Evolutionary conservation across 1,140 invertebrate species (phyloP).

Genomic region (Phthorimaea operculella): DNA sequence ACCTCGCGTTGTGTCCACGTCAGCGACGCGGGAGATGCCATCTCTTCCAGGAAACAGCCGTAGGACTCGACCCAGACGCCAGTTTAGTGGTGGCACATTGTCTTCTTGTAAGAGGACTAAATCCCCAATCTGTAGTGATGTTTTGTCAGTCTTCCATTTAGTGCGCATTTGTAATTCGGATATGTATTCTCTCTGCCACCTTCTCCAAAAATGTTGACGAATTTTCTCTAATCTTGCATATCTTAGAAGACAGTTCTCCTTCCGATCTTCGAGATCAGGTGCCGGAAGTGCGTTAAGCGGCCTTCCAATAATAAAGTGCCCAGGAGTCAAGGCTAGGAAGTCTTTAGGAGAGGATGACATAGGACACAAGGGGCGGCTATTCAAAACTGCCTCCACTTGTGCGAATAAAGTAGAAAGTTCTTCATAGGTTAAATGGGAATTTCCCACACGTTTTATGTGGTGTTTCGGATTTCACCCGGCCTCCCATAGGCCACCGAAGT

Average conservation of each 20-base stretch:
- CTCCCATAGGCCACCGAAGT: slow-evolving; percentile 3
- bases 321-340: slow-evolving; percentile 23
- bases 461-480: slow-evolving; percentile 1
- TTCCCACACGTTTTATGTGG: slow-evolving; percentile 1
- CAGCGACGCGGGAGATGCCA: neutral
- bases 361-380: slow-evolving; percentile 4
- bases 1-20: neutral
- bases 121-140: neutral
- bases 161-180: neutral
- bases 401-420: slow-evolving; percentile 5
- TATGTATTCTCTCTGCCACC: neutral
- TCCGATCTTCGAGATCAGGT: neutral
- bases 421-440: slow-evolving; percentile 6
- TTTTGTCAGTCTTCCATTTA: neutral
- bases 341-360: slow-evolving; percentile 22
- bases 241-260: neutral
- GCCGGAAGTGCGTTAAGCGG: neutral
- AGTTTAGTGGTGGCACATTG: neutral
- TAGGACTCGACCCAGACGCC: neutral
- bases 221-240: neutral
- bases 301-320: slow-evolving; percentile 25
- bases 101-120: neutral
- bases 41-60: neutral
- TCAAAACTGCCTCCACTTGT: slow-evolving; percentile 7
- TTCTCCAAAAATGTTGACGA: neutral